Evolutionary conservation across 2,113 vertebrate genomes (phyloP).

Genomic region (Propithecus coquereli): DNA sequence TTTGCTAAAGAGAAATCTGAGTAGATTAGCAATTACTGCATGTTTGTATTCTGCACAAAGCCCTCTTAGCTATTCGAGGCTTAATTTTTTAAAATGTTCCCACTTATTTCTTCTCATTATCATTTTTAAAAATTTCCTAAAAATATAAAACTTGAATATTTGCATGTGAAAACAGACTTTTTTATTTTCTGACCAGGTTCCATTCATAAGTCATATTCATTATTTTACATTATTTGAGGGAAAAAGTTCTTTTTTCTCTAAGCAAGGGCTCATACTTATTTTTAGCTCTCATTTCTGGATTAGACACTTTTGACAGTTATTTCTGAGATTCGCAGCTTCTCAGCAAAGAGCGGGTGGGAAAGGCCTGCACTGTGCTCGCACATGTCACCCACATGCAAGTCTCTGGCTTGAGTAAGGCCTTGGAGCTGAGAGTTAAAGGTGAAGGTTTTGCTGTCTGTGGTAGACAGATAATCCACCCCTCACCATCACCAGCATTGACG

Average conservation of each 20-base stretch:
- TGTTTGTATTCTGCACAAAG: background rate
- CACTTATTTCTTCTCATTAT: background rate
- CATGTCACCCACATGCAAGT: background rate
- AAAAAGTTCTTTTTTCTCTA: background rate
- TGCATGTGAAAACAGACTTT: background rate
- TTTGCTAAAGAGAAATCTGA: background rate
- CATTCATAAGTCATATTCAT: background rate
- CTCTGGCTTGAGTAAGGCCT: background rate
- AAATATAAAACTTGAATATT: background rate
- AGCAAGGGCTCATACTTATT: background rate
- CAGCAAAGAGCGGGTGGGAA: background rate
- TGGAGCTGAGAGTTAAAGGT: background rate
- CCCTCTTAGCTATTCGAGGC: background rate
- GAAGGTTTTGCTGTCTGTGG: background rate
- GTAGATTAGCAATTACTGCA: background rate
- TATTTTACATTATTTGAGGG: background rate
- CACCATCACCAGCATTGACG: background rate
- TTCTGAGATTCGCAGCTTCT: background rate
- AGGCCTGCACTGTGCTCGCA: rapidly evolving
- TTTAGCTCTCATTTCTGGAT: background rate
- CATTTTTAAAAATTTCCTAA: background rate
- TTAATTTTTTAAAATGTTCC: background rate
- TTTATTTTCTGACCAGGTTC: background rate
- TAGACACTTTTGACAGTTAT: background rate
- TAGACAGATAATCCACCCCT: background rate